Conservation (phyloP, 92 coral and sea anemone species). For the Epizoanthus rinbou region DNA sequence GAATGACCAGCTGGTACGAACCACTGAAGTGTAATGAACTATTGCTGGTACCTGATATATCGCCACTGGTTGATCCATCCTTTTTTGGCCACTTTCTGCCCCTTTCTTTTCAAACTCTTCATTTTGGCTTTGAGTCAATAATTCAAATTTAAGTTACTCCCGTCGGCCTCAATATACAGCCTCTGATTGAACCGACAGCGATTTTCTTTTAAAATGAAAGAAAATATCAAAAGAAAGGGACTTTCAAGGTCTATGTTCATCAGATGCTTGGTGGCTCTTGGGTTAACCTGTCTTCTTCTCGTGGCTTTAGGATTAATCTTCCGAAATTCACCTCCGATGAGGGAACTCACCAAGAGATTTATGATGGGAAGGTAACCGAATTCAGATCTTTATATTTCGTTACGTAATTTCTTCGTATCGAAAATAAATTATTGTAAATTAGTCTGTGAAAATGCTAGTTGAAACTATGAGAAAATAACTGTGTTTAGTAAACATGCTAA, state of each 20-base stretch:
- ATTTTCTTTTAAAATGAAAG: constrained; percentile 13
- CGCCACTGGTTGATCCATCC: neutral
- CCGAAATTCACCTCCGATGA: constrained; percentile 61
- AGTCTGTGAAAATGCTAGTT: neutral
- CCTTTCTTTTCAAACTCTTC: neutral
- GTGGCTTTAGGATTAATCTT: constrained; percentile 57
- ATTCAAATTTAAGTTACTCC: neutral
- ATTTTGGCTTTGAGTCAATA: constrained; percentile 8
- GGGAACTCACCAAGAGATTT: constrained; percentile 66
- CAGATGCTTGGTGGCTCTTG: constrained; percentile 35
- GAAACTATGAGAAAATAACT: neutral
- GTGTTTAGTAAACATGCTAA: neutral
- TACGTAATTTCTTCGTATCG: neutral
- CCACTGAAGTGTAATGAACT: neutral
- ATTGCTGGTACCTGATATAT: constrained; percentile 8
- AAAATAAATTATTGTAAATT: neutral
- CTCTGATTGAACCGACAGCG: neutral
- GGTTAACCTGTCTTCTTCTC: constrained; percentile 41
- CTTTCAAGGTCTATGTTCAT: neutral
- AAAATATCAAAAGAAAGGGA: constrained; percentile 9
- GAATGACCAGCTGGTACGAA: neutral
- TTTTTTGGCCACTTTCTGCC: neutral
- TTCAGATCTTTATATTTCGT: neutral
- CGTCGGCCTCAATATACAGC: neutral
- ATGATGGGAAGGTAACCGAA: constrained; percentile 88